Conservation (phyloP, 1,140 invertebrate species). For the Pteromalus puparum region DNA sequence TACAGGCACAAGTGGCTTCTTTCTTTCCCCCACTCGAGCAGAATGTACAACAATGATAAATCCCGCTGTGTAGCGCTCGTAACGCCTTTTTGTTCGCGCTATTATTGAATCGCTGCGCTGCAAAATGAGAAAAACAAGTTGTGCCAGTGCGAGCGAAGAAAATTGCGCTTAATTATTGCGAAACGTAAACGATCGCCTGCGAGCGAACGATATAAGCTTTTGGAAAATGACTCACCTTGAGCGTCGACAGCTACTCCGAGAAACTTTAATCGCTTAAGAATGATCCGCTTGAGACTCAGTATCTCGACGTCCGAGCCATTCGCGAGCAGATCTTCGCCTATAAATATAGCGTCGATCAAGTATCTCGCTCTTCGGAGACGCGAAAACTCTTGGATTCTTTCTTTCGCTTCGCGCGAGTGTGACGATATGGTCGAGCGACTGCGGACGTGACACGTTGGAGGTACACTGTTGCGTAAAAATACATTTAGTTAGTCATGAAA, state of each 20-base stretch:
- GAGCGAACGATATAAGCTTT: conserved; percentile 58
- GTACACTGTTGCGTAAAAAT: not conserved
- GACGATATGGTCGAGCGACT: conserved; percentile 57
- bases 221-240: conserved; percentile 46
- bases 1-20: conserved; percentile 82
- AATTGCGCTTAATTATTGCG: not conserved
- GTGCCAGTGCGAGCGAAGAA: not conserved
- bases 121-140: not conserved
- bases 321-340: conserved; percentile 79
- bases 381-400: conserved; percentile 69
- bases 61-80: conserved; percentile 77
- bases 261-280: conserved; percentile 79
- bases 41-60: conserved; percentile 84
- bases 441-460: conserved; percentile 48
- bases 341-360: conserved; percentile 76
- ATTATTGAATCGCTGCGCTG: conserved; percentile 23
- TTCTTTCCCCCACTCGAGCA: conserved; percentile 86
- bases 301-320: conserved; percentile 83
- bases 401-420: conserved; percentile 62
- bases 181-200: not conserved
- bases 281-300: conserved; percentile 79
- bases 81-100: conserved; percentile 37
- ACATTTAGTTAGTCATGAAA: not conserved
- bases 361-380: conserved; percentile 66
- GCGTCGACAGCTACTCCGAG: conserved; percentile 62